Percentiles rank a stretch among this genome's conserved stretches.
phyloP scores from a whole-genome alignment of 2,113 vertebrate species.

The Nycticryphes semicollaris region DNA sequence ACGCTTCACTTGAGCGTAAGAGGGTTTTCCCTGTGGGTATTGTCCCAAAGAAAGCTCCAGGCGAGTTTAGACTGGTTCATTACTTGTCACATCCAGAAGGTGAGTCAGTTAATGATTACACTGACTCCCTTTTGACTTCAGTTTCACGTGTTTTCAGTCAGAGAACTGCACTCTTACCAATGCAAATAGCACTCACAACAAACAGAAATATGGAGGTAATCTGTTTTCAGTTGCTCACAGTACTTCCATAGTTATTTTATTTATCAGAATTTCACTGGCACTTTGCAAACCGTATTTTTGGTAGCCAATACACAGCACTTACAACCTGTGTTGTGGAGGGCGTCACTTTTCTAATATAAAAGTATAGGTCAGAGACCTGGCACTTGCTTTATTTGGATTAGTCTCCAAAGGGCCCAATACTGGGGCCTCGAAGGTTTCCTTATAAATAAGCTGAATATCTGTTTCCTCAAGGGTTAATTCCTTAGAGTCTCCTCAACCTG shows the following conservation, averaged over 20 bases:
- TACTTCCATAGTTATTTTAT: not conserved
- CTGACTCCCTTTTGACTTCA: slow-evolving; percentile 47
- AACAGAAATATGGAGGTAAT: not conserved
- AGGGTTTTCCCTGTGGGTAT: slow-evolving; percentile 68
- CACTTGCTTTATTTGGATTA: not conserved
- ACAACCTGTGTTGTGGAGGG: accelerated
- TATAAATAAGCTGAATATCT: not conserved
- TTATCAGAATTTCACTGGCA: not conserved
- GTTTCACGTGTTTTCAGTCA: slow-evolving; percentile 24
- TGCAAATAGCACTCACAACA: not conserved
- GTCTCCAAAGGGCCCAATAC: not conserved
- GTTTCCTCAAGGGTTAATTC: not conserved
- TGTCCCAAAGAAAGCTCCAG: slow-evolving; percentile 78
- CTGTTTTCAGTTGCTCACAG: not conserved
- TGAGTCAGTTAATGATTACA: slow-evolving; percentile 69
- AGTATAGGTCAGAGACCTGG: not conserved
- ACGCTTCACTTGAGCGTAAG: slow-evolving; percentile 64
- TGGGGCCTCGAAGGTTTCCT: not conserved
- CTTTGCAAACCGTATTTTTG: not conserved
- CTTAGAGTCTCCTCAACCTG: not conserved
- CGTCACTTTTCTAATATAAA: not conserved
- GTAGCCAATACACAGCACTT: not conserved
- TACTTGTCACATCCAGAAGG: slow-evolving; percentile 76
- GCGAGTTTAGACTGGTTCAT: slow-evolving; percentile 73
- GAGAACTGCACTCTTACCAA: not conserved